Conservation (phyloP, 2,113 vertebrate species). For the Craseonycteris thonglongyai region DNA sequence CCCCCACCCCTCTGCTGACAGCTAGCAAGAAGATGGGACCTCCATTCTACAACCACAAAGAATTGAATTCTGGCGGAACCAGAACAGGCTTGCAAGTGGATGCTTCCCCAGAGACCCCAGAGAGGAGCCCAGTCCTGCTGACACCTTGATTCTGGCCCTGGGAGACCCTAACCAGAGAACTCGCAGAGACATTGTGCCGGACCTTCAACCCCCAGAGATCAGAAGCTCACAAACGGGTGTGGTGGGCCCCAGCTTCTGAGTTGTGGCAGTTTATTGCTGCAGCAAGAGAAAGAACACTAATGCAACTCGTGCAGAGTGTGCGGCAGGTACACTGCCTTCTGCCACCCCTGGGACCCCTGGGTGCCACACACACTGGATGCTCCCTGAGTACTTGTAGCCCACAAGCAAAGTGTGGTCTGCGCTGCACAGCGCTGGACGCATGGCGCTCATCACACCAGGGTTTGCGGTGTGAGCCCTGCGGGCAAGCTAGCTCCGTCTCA, state of each 20-base stretch:
- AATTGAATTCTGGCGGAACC: neutral
- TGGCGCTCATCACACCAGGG: neutral
- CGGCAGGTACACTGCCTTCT: neutral
- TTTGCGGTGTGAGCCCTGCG: neutral
- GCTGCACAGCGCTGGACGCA: no score
- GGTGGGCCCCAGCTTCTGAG: neutral
- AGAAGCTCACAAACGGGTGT: no score
- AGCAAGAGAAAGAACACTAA: neutral
- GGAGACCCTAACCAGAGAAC: neutral
- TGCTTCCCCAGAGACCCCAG: neutral
- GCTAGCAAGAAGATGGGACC: neutral
- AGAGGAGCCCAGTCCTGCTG: neutral
- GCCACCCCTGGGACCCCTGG: neutral
- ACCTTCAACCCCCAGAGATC: neutral
- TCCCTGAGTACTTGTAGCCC: neutral
- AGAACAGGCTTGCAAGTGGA: neutral
- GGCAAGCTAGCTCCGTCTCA: neutral
- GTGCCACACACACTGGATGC: fast-evolving
- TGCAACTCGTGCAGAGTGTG: fast-evolving
- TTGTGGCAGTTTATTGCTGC: neutral
- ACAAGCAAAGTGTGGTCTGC: neutral
- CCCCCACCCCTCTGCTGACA: neutral
- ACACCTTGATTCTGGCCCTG: neutral
- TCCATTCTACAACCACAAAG: neutral
- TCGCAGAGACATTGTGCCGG: neutral